Evolutionary conservation across 2,113 vertebrate genomes (phyloP).

Genomic region (Eclectus roratus): DNA sequence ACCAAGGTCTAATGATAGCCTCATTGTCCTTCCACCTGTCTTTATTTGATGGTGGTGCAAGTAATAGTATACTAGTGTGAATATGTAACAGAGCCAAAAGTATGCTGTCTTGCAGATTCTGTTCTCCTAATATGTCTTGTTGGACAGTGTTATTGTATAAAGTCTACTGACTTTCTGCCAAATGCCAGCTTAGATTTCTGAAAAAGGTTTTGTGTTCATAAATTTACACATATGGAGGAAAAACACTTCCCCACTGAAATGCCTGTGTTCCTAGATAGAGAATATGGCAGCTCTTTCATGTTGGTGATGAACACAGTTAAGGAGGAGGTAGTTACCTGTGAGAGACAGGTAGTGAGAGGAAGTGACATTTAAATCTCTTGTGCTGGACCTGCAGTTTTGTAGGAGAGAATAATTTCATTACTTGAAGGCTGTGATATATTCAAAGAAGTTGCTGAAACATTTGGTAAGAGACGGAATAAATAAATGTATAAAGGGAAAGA

Average conservation of each 20-base stretch:
- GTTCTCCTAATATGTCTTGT: slow-evolving; percentile 46
- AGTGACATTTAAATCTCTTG: rapidly evolving
- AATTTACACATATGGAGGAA: not conserved
- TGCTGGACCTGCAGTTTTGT: not conserved
- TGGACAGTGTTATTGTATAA: slow-evolving; percentile 29
- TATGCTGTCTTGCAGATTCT: slow-evolving; percentile 45
- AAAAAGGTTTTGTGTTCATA: not conserved
- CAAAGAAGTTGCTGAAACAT: not conserved
- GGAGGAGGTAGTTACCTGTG: not conserved
- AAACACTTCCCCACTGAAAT: not conserved
- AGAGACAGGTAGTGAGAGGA: not conserved
- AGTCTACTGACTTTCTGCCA: slow-evolving; percentile 47
- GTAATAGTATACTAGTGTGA: not conserved
- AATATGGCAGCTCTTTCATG: not conserved
- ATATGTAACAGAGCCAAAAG: slow-evolving; percentile 40
- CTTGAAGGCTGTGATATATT: not conserved
- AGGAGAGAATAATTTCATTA: not conserved
- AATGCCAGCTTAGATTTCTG: slow-evolving; percentile 15
- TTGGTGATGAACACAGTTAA: not conserved
- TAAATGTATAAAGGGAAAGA: not conserved
- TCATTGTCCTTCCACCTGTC: slow-evolving; percentile 32
- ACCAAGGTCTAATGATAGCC: not conserved
- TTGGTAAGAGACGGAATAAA: not conserved
- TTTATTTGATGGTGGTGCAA: not conserved
- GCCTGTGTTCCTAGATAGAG: rapidly evolving